Evolutionary conservation across 2,888 invertebrate genomes (phyloP), one percentile per base, ranked within the genome.

Genomic region (Anoncus sp.): DNA sequence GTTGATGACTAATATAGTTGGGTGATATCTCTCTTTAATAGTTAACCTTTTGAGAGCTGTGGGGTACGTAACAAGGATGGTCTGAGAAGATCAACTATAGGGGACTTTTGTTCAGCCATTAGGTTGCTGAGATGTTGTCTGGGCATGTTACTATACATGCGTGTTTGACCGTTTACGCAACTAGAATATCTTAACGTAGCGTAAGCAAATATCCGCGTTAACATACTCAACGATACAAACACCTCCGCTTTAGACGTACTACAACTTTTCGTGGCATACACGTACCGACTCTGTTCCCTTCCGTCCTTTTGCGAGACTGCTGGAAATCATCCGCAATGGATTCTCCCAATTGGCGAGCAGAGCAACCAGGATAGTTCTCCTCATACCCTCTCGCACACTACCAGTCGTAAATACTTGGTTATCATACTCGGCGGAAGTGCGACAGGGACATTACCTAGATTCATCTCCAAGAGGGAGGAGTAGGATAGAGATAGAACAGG

Each of bases 361-460:
- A 20, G 24, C 51, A 22, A 40, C 24, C 62, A 35, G 57, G 16
- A 62, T 60, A 55, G 65, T 66, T 51, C 24, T 45, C 49, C 40
- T 31, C 27, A 20, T 43, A 35, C 66, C 59, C 63, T 27, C 65
- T 74, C 27, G 51, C 57, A 74, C 67, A 67, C 63, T 59, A 79
- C 83, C 82, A 85, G 86, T 85, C 86, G 87, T 90, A 90, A 90
- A 90, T 90, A 90, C 86, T 87, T 86, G 89, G 90, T 89, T 90
- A 90, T 90, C 90, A 87, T 87, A 87, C 83, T 85, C 84, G 86
- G 86, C 87, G 88, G 88, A 88, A 87, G 83, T 85, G 83, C 78
- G 82, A 81, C 82, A 84, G 84, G 86, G 80, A 83, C 87, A 63
- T 88, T 88, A 87, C 85, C 83, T 82, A 84, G 84, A 84, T 87